A percentile compares a stretch with the other conserved stretches of the same genome.
These are phyloP conservation scores for Rhyacichthys aspro DNA, from an alignment of 2,797 vertebrate species.

Conservation along the genomic window DNA sequence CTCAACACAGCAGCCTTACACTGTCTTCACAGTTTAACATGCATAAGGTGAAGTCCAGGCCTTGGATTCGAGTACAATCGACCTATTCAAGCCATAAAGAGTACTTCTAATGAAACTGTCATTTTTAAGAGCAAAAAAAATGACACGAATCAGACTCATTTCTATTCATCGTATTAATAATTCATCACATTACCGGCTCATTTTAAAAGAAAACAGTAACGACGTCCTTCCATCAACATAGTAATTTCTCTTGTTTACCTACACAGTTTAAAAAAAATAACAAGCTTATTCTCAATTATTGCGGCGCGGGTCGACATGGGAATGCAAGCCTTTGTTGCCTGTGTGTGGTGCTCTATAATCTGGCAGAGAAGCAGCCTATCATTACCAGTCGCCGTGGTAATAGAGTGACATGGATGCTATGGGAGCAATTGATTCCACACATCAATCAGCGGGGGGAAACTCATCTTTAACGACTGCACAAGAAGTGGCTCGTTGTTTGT, in stretches of 20 bases:
- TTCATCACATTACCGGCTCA: slow-evolving; percentile 51
- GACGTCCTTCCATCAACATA: slow-evolving; percentile 62
- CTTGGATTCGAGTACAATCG: background rate
- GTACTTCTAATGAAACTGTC: background rate
- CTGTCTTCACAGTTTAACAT: no score
- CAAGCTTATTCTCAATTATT: slow-evolving; percentile 75
- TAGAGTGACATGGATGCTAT: slow-evolving; percentile 86
- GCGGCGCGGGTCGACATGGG: slow-evolving; percentile 68
- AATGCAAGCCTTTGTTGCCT: slow-evolving; percentile 79
- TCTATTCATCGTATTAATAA: slow-evolving; percentile 62
- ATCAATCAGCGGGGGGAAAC: slow-evolving; percentile 81
- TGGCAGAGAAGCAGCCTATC: slow-evolving; percentile 80
- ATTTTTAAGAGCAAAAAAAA: background rate
- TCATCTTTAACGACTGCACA: slow-evolving; percentile 74
- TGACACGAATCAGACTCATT: slow-evolving; percentile 9
- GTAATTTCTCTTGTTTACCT: slow-evolving; percentile 74
- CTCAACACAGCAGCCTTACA: no score
- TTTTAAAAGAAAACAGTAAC: slow-evolving; percentile 58
- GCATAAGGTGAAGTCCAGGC: background rate
- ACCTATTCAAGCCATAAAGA: background rate
- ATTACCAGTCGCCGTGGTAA: slow-evolving; percentile 81
- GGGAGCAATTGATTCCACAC: slow-evolving; percentile 85
- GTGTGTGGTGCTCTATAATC: slow-evolving; percentile 80
- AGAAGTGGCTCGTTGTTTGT: slow-evolving; percentile 79
- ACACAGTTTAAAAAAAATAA: slow-evolving; percentile 57